phyloP scores from a whole-genome alignment of 2,113 vertebrate genomes.

The Gnathonemus longibarbis region DNA sequence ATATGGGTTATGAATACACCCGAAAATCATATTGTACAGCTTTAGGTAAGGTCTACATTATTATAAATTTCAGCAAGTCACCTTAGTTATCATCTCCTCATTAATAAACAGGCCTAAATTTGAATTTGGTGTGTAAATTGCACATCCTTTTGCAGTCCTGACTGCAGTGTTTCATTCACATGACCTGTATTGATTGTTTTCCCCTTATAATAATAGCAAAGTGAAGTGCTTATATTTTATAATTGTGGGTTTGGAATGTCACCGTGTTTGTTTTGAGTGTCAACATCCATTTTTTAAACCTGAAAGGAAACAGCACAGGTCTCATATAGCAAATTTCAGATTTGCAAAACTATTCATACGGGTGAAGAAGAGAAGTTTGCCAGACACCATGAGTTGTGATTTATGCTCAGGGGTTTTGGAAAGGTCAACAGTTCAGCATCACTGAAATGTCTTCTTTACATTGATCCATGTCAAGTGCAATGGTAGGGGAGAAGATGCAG shows the following conservation, averaged over 20 bases:
- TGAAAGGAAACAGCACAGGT: background rate
- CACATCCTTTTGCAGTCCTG: background rate
- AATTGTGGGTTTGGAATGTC: background rate
- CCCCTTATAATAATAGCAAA: background rate
- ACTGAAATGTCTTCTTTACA: background rate
- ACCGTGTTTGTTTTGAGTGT: background rate
- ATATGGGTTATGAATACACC: background rate
- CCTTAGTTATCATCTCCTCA: background rate
- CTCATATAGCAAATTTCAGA: background rate
- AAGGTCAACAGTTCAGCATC: background rate
- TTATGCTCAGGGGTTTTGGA: background rate
- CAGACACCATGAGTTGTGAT: background rate
- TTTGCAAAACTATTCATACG: background rate
- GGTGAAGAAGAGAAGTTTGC: background rate
- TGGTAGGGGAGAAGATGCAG: background rate
- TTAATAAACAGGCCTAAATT: background rate
- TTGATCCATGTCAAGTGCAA: background rate
- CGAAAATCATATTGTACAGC: background rate
- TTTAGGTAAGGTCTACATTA: background rate
- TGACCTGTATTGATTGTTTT: background rate
- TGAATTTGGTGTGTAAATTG: background rate
- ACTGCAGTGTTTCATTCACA: background rate
- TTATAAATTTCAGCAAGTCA: background rate
- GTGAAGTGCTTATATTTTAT: background rate
- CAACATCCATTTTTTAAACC: background rate